Conservation (phyloP, 2,113 vertebrate species). For the Phalacrocorax carbo region DNA sequence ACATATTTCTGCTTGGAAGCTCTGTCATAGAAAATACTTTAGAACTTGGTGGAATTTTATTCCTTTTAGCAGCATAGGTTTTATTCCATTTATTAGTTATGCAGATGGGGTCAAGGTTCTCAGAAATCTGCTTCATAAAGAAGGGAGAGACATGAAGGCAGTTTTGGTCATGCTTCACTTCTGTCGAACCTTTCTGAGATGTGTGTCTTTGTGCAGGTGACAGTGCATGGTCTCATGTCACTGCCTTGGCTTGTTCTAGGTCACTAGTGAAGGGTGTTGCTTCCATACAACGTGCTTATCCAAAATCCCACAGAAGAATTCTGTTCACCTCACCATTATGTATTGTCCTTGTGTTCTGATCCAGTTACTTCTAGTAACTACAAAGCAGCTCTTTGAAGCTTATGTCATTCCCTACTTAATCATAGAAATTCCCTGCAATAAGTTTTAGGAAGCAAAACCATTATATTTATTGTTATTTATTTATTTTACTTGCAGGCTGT, state of each 20-base stretch:
- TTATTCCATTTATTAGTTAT: neutral
- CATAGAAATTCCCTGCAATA: neutral
- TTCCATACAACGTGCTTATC: neutral
- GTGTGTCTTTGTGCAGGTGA: neutral
- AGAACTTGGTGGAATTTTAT: neutral
- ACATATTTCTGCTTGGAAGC: neutral
- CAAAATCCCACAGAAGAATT: neutral
- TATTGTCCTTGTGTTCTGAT: neutral
- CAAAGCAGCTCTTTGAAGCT: neutral
- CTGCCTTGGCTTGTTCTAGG: neutral
- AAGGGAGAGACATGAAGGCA: neutral
- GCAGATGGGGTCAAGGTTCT: neutral
- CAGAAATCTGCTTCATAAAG: neutral
- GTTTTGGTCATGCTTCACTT: neutral
- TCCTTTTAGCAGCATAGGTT: neutral
- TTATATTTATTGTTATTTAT: neutral
- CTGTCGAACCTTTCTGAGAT: neutral
- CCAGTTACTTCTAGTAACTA: neutral
- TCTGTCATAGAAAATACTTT: neutral
- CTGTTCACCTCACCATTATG: neutral
- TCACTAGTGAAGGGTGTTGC: neutral
- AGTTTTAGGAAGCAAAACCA: neutral
- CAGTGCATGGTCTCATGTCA: neutral
- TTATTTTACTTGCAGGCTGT: neutral
- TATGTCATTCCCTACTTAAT: neutral